phyloP scores from a whole-genome alignment of 2,113 vertebrate species.

The Calyptommatus sinebrachiatus region DNA sequence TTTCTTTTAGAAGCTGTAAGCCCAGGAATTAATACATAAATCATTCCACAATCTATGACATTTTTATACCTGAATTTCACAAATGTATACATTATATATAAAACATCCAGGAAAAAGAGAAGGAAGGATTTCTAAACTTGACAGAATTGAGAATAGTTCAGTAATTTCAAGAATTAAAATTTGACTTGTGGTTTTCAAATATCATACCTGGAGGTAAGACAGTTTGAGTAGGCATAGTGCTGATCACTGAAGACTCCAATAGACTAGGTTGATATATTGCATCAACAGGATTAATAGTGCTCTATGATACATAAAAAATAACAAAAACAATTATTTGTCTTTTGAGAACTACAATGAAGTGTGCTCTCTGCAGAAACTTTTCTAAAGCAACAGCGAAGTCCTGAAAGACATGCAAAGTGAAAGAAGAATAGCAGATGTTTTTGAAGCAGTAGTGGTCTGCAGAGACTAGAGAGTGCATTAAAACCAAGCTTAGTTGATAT shows the following conservation, averaged over 20 bases:
- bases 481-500: conserved; percentile 20
- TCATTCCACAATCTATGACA: neutral
- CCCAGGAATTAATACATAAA: neutral
- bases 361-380: conserved; percentile 44
- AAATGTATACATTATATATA: neutral
- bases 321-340: conserved; percentile 24
- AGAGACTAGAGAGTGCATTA: neutral
- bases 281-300: conserved; percentile 98
- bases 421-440: conserved; percentile 48
- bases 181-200: neutral
- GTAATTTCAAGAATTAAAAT: neutral
- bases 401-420: conserved; percentile 51
- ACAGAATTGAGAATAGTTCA: neutral
- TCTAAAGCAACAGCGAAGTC: conserved; percentile 36
- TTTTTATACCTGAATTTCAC: neutral
- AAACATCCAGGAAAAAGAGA: neutral
- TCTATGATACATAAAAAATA: conserved; percentile 72
- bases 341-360: conserved; percentile 32
- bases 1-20: neutral
- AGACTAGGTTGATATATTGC: conserved; percentile 89
- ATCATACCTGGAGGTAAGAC: conserved; percentile 86
- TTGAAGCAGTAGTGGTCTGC: neutral
- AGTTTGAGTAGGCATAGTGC: conserved; percentile 93
- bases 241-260: conserved; percentile 83
- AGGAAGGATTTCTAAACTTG: neutral